phyloP scores from a whole-genome alignment of 2,888 invertebrate species.

The Rhagium mordax region DNA sequence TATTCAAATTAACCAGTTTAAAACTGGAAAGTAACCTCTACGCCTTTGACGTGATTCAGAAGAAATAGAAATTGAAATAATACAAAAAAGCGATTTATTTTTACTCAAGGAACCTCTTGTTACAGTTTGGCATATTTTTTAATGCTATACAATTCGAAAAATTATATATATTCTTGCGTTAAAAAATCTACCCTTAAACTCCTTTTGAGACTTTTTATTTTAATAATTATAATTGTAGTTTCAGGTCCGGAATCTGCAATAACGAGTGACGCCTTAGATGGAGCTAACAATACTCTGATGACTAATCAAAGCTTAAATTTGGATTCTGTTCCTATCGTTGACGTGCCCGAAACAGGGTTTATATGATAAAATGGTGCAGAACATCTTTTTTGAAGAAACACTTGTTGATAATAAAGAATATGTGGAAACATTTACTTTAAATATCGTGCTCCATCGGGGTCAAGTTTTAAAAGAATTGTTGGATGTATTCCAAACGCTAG shows the following conservation, averaged over 20 bases:
- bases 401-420: neutral
- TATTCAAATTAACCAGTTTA: no score
- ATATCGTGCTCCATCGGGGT: neutral
- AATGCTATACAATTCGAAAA: no score
- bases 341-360: neutral
- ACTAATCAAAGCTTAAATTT: neutral
- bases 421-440: neutral
- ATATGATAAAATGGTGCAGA: conserved; percentile 1
- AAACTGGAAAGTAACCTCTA: no score
- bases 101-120: no score
- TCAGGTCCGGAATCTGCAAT: neutral
- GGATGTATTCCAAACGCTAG: neutral
- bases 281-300: neutral
- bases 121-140: no score
- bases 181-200: neutral
- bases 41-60: no score
- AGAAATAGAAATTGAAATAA: no score
- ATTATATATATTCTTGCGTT: no score
- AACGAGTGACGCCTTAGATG: no score
- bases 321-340: neutral
- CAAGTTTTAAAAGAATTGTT: neutral
- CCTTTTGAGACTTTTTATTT: neutral
- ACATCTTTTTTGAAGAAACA: neutral
- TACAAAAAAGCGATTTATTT: no score
- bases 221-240: neutral